These are phyloP conservation scores for Rhagonycha lutea DNA, from an alignment of 2,888 invertebrate genomes.

Conservation along the genomic window DNA sequence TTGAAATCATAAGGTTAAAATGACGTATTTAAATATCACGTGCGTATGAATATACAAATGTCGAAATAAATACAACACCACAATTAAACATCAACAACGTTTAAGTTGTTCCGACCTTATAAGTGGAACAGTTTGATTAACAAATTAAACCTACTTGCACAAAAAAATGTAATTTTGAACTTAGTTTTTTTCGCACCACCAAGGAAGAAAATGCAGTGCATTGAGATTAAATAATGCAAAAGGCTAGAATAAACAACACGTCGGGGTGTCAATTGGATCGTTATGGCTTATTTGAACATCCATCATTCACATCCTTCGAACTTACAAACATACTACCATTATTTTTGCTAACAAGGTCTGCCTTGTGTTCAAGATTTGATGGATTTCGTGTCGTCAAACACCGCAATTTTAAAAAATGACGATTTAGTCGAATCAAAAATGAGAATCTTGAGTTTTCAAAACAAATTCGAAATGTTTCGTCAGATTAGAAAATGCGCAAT, in stretches of 20 bases:
- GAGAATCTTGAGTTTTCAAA: background rate
- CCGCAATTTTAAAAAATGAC: background rate
- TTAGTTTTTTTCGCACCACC: background rate
- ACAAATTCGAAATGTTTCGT: background rate
- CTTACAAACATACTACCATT: background rate
- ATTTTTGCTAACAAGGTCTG: background rate
- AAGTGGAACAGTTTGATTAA: background rate
- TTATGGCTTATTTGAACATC: background rate
- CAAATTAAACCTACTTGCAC: background rate
- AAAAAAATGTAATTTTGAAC: background rate
- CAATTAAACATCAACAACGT: background rate
- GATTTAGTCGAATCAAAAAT: background rate
- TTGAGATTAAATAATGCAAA: background rate
- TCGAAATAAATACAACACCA: background rate
- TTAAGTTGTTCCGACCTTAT: background rate
- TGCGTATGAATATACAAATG: background rate
- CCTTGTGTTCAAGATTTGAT: background rate
- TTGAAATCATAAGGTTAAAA: conserved; percentile 5
- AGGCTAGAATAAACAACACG: background rate
- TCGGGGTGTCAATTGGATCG: background rate
- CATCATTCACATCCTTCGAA: background rate
- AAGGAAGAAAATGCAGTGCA: background rate
- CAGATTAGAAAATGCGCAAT: background rate
- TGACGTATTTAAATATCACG: conserved; percentile 2
- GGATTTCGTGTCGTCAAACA: background rate